Evolutionary conservation across 2,888 invertebrate genomes (phyloP).

Genomic region (Criorhina ranunculi): DNA sequence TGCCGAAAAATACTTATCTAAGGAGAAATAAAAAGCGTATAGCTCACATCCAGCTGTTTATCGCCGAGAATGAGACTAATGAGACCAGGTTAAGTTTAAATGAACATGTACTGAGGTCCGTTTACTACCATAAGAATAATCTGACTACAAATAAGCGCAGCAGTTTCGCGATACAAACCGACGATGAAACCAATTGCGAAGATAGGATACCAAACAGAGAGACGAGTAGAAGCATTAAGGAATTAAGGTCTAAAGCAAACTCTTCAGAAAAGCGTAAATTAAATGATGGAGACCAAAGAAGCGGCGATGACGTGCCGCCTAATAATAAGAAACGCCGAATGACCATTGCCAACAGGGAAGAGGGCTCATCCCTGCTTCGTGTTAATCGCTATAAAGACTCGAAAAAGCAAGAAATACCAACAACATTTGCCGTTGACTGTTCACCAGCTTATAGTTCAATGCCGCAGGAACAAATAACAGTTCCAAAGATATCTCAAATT

Average conservation of each 20-base stretch:
- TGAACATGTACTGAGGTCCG: slow-evolving; percentile 79
- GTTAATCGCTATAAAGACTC: slow-evolving; percentile 44
- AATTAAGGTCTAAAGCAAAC: not conserved
- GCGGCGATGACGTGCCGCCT: not conserved
- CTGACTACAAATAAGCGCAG: not conserved
- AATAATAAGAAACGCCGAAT: slow-evolving; percentile 26
- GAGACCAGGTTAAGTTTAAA: slow-evolving; percentile 78
- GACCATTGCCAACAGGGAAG: slow-evolving; percentile 8
- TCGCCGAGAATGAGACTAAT: slow-evolving; percentile 78
- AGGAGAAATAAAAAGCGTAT: slow-evolving; percentile 80
- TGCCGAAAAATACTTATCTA: slow-evolving; percentile 79
- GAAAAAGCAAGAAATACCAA: not conserved
- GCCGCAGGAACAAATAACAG: slow-evolving; percentile 73
- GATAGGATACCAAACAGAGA: not conserved
- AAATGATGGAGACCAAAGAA: not conserved
- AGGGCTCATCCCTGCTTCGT: slow-evolving; percentile 45
- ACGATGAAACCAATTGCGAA: not conserved
- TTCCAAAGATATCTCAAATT: slow-evolving; percentile 81
- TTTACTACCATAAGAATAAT: slow-evolving; percentile 79
- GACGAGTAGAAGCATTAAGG: not conserved
- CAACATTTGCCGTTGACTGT: not conserved
- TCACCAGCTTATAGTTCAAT: not conserved
- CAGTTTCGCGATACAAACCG: not conserved
- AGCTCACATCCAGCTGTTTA: slow-evolving; percentile 65
- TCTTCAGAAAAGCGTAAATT: slow-evolving; percentile 4